Conservation (phyloP, 2,113 vertebrate species). For the Melanocharis versteri region DNA sequence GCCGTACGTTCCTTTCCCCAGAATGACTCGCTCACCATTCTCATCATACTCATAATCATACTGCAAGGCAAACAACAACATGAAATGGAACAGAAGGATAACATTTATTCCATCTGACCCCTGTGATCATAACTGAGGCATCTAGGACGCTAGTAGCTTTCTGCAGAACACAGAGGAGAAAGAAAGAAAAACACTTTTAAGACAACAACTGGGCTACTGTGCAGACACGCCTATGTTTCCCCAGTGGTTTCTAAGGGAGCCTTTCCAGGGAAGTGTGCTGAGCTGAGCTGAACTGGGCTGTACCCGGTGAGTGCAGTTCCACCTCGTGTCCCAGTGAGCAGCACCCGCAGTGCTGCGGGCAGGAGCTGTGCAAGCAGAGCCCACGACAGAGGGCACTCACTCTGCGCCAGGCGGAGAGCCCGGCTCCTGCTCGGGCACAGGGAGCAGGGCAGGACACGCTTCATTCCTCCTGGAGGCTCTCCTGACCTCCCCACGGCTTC, state of each 20-base stretch:
- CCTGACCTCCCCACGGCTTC: not conserved
- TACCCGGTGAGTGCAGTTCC: rapidly evolving
- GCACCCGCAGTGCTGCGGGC: not conserved
- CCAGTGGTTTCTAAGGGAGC: not conserved
- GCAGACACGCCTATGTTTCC: not conserved
- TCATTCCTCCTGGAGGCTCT: not conserved
- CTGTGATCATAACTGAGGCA: not conserved
- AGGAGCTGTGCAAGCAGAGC: not conserved
- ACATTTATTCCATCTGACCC: not conserved
- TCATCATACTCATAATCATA: constrained; percentile 98
- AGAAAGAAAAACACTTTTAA: not conserved
- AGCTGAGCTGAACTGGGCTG: not conserved
- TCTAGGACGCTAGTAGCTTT: not conserved
- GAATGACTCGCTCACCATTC: constrained; percentile 87
- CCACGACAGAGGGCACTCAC: not conserved
- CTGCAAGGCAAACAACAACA: constrained; percentile 66
- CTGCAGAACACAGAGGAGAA: not conserved
- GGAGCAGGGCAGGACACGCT: not conserved
- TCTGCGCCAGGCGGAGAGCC: not conserved
- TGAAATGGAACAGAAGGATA: not conserved
- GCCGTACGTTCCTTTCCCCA: constrained; percentile 96
- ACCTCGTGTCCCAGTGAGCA: rapidly evolving
- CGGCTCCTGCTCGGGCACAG: rapidly evolving
- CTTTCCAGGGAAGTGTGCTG: not conserved
- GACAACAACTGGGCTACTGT: rapidly evolving